Evolutionary conservation across 2,888 invertebrate genomes (phyloP), one percentile per base, ranked within the genome.

Genomic region (Meiosimyza platycephala): DNA sequence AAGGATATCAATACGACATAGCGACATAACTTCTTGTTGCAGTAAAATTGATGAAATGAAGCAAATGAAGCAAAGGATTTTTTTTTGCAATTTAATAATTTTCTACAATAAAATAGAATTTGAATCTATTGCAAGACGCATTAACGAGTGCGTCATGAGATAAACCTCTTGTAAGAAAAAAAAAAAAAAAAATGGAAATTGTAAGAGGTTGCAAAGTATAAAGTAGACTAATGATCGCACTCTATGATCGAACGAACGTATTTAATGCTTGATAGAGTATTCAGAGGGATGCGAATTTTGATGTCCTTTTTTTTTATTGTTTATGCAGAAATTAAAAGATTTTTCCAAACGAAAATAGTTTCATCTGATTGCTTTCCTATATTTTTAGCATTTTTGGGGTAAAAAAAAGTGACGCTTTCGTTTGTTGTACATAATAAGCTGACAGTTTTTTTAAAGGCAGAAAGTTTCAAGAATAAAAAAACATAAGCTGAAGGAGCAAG

Each of bases 121-220:
- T 59, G 52, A 69, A 69, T 52, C 60, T 50, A 62, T 62, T 33
- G 16, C 60, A 69, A 60, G 69, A 69, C 60, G 60, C 60, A 68
- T 48, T 68, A 47, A 57, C 57, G 9, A 9, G 9, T 9, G 9
- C 40, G 6, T 6, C 40, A 40, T 40, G 9, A 40, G 40, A 40
- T 9, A 40, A 40, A 9, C 40, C 40, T 40, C 1, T 9, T 9
- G 40, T 1, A 40, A 9, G 9, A 40, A 40, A 40, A 40, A 40
- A 40, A 40, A 40, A 40, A 40, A 40, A 40, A 40, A 40, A 40
- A 40, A 40, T 7, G 28, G 22, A 40, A 40, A 40, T 40, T 40
- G 7, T 40, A 40, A 40, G 40, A 40, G 6, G 9, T 40, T 40
- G 18, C 12, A 52, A 16, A 18, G 51, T 50, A 48, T 65, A 7